Percentiles rank a stretch among this genome's conserved stretches.
phyloP scores from a whole-genome alignment of 2,113 vertebrate genomes.

The Octodon degus region DNA sequence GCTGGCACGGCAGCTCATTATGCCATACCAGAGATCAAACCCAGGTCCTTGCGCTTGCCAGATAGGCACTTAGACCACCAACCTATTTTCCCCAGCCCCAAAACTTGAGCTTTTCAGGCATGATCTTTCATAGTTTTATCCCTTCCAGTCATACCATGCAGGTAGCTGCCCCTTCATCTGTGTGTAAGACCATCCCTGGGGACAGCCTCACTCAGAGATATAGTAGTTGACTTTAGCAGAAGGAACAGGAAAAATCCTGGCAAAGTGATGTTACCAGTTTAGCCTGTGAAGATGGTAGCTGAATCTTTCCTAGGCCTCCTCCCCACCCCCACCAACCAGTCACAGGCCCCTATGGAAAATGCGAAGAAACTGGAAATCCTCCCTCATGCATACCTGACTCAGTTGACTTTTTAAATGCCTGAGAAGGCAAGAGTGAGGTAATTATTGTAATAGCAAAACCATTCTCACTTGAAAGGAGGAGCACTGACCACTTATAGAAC shows the following conservation, averaged over 20 bases:
- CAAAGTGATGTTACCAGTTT: neutral
- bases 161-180: slow-evolving; percentile 12
- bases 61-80: no score
- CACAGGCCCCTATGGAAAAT: slow-evolving; percentile 26
- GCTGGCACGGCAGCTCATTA: no score
- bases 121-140: neutral
- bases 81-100: no score
- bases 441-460: slow-evolving; percentile 70
- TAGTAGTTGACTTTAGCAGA: slow-evolving; percentile 15
- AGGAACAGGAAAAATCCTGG: neutral
- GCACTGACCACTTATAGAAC: slow-evolving; percentile 37
- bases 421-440: slow-evolving; percentile 35
- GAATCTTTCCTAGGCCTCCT: neutral
- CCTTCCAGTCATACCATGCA: slow-evolving; percentile 50
- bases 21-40: no score
- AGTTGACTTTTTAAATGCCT: slow-evolving; percentile 57
- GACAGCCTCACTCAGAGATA: neutral
- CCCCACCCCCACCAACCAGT: neutral
- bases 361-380: slow-evolving; percentile 26
- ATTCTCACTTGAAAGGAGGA: slow-evolving; percentile 60
- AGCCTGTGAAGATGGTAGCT: slow-evolving; percentile 25
- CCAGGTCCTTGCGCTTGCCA: no score
- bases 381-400: slow-evolving; percentile 3
- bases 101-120: slow-evolving; percentile 33
- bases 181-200: neutral